Evolutionary conservation across 2,888 invertebrate genomes (phyloP).

Genomic region (Octonoba sinensis): DNA sequence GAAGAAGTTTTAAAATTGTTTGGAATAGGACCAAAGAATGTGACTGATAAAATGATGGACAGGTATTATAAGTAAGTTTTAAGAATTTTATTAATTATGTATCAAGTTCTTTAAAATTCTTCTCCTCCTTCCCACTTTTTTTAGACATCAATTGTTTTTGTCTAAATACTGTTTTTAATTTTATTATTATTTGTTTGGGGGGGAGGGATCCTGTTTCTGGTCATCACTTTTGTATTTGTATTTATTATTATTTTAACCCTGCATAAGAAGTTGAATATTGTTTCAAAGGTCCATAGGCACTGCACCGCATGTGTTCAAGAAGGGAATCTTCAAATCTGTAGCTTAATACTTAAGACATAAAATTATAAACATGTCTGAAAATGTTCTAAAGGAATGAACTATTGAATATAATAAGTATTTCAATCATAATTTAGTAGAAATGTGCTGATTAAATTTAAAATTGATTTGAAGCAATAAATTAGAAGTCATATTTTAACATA

Average conservation of each 20-base stretch:
- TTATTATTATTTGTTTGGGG: too few species aligned
- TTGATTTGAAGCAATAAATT: not conserved
- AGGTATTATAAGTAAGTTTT: conserved; percentile 97
- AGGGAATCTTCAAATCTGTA: too few species aligned
- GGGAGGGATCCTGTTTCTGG: too few species aligned
- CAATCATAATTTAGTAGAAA: not conserved
- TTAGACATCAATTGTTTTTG: not conserved
- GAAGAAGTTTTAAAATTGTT: conserved; percentile 92
- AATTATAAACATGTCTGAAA: not conserved
- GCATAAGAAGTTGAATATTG: too few species aligned
- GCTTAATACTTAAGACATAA: not conserved
- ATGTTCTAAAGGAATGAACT: not conserved
- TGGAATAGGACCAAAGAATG: conserved; percentile 93
- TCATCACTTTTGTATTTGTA: too few species aligned
- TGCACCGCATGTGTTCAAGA: too few species aligned
- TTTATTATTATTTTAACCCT: too few species aligned
- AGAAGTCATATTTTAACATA: not conserved
- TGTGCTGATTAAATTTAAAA: not conserved
- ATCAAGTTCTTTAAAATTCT: not conserved
- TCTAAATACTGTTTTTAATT: not conserved
- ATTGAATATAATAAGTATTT: not conserved
- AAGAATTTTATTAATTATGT: not conserved
- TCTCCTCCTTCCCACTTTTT: not conserved
- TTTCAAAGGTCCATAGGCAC: too few species aligned
- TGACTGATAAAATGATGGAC: conserved; percentile 97